These are phyloP conservation scores for Drosophila tsacasi DNA, from an alignment of 1,140 invertebrate species.

Conservation along the genomic window DNA sequence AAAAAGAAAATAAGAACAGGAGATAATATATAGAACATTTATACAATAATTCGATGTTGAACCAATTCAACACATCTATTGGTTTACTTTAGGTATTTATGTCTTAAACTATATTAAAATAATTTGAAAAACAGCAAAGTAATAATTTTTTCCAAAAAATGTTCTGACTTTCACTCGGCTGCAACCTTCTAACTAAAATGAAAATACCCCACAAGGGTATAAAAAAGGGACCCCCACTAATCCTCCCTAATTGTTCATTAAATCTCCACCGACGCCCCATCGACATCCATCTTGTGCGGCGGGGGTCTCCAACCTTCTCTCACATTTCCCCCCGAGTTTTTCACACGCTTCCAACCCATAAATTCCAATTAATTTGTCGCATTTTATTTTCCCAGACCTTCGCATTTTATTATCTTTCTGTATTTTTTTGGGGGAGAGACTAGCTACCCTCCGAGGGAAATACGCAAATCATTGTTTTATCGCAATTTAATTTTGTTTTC, in stretches of 20 bases:
- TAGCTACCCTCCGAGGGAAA: constrained; percentile 24
- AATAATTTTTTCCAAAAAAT: too few relatives aligned
- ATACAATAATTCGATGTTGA: too few relatives aligned
- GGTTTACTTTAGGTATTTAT: too few relatives aligned
- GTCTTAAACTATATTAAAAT: too few relatives aligned
- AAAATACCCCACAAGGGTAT: too few relatives aligned
- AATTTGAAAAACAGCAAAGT: too few relatives aligned
- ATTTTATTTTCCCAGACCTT: constrained; percentile 63
- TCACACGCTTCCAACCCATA: constrained; percentile 65
- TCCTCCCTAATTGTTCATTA: constrained; percentile 73
- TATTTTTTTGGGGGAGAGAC: constrained; percentile 19
- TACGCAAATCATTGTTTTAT: constrained; percentile 74
- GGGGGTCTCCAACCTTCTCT: not conserved
- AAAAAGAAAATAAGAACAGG: too few relatives aligned
- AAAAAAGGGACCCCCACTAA: constrained; percentile 22
- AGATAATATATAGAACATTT: too few relatives aligned
- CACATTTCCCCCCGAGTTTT: constrained; percentile 15
- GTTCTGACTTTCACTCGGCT: too few relatives aligned
- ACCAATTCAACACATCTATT: too few relatives aligned
- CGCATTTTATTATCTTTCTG: constrained; percentile 38
- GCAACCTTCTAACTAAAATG: too few relatives aligned
- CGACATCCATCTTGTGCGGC: constrained; percentile 41
- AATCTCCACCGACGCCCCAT: constrained; percentile 35
- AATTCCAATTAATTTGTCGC: constrained; percentile 80
- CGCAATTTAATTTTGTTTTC: constrained; percentile 70